phyloP scores from a whole-genome alignment of 53 echinoderm and acorn worm genomes.

The Pentamera pediparva region DNA sequence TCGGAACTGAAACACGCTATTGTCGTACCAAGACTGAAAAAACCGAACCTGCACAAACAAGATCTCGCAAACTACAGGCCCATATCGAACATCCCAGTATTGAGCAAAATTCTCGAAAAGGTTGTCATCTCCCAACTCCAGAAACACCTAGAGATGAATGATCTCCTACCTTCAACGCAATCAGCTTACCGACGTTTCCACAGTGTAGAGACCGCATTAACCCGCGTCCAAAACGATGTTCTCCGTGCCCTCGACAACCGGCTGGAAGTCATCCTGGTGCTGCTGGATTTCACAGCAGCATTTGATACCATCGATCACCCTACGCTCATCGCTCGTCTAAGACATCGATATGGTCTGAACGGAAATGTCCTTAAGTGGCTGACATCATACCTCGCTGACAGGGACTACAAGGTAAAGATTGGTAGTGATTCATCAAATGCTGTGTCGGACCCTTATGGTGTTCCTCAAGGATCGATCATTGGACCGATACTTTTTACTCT shows the following conservation, averaged over 20 bases:
- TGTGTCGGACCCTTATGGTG: background rate
- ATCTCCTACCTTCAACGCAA: background rate
- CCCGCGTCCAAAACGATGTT: too few relatives aligned
- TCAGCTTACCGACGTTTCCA: too few relatives aligned
- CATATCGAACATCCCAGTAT: constrained; percentile 28
- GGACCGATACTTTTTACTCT: constrained; percentile 31
- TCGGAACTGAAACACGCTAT: constrained; percentile 14
- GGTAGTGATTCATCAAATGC: background rate
- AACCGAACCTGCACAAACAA: background rate
- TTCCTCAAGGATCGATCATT: constrained; percentile 24
- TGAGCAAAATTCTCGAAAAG: constrained; percentile 25
- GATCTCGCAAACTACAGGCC: constrained; percentile 41
- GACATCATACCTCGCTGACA: constrained; percentile 24
- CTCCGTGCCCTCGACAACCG: constrained; percentile 7
- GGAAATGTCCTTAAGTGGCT: constrained; percentile 38
- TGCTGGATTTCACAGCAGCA: constrained; percentile 24
- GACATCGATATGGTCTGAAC: constrained; percentile 21
- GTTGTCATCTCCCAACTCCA: constrained; percentile 9
- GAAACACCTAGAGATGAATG: background rate
- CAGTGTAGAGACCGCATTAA: too few relatives aligned
- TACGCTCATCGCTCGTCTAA: constrained; percentile 13
- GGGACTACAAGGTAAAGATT: constrained; percentile 28
- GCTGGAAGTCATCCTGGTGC: constrained; percentile 20
- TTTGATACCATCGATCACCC: constrained; percentile 47
- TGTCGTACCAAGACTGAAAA: constrained; percentile 9